Conservation (phyloP, 2,113 vertebrate genomes). For the Myotis lucifugus region DNA sequence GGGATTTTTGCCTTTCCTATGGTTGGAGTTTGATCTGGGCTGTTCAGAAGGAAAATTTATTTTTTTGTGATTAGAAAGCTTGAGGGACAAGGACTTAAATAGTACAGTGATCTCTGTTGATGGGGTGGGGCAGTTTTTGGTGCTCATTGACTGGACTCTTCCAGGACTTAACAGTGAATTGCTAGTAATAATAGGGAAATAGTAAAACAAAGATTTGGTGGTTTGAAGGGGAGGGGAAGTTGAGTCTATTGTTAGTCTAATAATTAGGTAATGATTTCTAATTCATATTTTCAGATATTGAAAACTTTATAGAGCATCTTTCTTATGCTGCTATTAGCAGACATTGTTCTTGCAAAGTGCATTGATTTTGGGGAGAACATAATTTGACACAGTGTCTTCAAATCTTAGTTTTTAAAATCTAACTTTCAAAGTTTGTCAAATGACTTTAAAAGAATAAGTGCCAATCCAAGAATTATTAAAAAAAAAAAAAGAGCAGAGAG, state of each 20-base stretch:
- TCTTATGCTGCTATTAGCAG: constrained; percentile 28
- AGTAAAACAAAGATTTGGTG: constrained; percentile 40
- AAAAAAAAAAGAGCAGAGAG: too few species aligned
- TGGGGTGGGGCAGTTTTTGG: constrained; percentile 24
- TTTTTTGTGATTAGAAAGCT: constrained; percentile 50
- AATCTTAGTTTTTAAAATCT: constrained; percentile 18
- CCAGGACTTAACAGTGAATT: neutral
- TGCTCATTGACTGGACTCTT: constrained; percentile 6
- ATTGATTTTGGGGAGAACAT: constrained; percentile 50
- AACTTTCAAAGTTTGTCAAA: constrained; percentile 43
- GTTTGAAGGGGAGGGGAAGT: neutral
- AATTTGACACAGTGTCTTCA: constrained; percentile 46
- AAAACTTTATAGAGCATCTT: constrained; percentile 37
- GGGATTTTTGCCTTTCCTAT: constrained; percentile 32
- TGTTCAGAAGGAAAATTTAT: constrained; percentile 48
- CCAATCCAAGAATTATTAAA: neutral
- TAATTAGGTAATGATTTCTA: constrained; percentile 44
- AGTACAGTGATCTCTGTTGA: constrained; percentile 52
- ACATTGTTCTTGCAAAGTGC: neutral
- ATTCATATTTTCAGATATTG: constrained; percentile 42
- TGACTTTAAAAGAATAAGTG: constrained; percentile 7
- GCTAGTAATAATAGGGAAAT: neutral
- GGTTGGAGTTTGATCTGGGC: constrained; percentile 48
- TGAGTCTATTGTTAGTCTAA: neutral
- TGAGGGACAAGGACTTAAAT: constrained; percentile 13